Percentiles rank a stretch among this genome's conserved stretches.
Evolutionary conservation across 2,113 vertebrate species (phyloP).

Genomic region (Fulica atra): DNA sequence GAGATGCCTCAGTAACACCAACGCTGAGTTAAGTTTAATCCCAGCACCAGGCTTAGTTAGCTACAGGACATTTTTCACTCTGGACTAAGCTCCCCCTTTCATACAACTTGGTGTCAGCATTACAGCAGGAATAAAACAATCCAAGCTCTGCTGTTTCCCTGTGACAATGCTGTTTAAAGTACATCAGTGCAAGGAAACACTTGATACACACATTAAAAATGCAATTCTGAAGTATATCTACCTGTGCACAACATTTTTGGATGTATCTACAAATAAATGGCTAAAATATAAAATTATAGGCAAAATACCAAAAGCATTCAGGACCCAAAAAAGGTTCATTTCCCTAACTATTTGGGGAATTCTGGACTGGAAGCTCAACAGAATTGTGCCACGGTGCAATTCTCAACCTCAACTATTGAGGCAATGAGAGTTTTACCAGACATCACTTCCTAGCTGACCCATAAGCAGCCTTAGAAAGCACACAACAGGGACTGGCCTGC

Average conservation of each 20-base stretch:
- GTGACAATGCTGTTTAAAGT: background rate
- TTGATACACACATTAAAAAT: background rate
- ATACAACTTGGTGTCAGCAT: conserved; percentile 27
- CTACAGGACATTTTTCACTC: conserved; percentile 56
- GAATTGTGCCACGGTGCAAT: background rate
- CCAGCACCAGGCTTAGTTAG: conserved; percentile 57
- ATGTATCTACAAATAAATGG: background rate
- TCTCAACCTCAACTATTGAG: background rate
- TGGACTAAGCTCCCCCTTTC: background rate
- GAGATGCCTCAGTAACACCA: conserved; percentile 53
- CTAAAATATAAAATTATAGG: background rate
- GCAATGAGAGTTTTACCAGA: background rate
- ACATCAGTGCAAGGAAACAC: background rate
- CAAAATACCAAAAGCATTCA: background rate
- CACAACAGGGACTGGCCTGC: background rate
- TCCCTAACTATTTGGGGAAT: background rate
- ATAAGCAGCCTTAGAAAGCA: background rate
- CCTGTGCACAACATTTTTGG: rapidly evolving
- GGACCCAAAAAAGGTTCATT: background rate
- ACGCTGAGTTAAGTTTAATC: conserved; percentile 48
- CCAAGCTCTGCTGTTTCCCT: background rate
- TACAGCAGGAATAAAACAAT: conserved; percentile 48
- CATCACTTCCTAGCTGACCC: background rate
- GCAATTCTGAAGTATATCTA: background rate
- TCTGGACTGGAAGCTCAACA: background rate